Percentiles rank a stretch among this genome's conserved stretches.
Conservation (phyloP, 2,797 vertebrate species). For the Coregonus suidteri region DNA sequence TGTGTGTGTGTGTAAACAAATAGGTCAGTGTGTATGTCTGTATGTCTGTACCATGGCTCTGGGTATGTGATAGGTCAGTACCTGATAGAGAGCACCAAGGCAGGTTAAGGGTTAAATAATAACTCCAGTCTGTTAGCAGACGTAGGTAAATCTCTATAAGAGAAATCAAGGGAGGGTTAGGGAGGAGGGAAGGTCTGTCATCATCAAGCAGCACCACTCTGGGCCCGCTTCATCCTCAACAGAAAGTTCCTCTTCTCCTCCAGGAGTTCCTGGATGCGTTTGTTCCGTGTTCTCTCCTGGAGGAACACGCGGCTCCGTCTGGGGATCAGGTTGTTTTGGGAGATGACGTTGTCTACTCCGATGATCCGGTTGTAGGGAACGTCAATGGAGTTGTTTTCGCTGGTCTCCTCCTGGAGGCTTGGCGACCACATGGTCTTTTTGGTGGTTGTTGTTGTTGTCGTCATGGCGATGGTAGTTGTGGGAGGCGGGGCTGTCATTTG, state of each 20-base stretch:
- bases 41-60: conserved; percentile 29
- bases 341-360: conserved; percentile 75
- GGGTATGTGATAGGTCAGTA: conserved; percentile 18
- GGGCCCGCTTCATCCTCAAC: conserved; percentile 79
- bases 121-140: conserved; percentile 42
- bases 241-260: conserved; percentile 87
- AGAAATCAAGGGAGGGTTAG: conserved; percentile 55
- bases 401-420: conserved; percentile 72
- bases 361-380: conserved; percentile 74
- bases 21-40: conserved; percentile 9
- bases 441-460: conserved; percentile 8
- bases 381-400: conserved; percentile 85
- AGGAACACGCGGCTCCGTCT: conserved; percentile 76
- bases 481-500: background rate
- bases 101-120: conserved; percentile 37
- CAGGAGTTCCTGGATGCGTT: conserved; percentile 93
- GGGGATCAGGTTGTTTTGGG: conserved; percentile 86
- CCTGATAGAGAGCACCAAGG: conserved; percentile 43
- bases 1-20: background rate
- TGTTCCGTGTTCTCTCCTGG: conserved; percentile 90
- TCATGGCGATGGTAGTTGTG: conserved; percentile 21
- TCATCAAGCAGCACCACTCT: conserved; percentile 33
- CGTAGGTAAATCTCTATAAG: conserved; percentile 67
- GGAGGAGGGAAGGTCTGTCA: conserved; percentile 44
- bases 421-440: conserved; percentile 11